Percentiles rank a stretch among this genome's conserved stretches.
Conservation (phyloP, 1,140 invertebrate species). For the Drosophila eugracilis region DNA sequence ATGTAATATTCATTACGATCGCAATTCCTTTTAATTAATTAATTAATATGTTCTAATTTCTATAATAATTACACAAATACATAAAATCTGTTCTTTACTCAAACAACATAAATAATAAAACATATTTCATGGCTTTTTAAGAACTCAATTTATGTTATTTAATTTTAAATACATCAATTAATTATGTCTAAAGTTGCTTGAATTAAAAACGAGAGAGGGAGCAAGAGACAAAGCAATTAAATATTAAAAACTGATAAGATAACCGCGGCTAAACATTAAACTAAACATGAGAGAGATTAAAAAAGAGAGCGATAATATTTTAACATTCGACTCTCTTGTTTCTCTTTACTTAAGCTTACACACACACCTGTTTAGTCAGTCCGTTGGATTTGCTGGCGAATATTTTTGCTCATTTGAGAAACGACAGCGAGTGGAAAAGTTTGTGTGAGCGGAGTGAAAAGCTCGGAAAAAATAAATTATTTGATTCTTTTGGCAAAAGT, state of each 20-base stretch:
- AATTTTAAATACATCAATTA: background rate
- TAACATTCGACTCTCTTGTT: too few relatives aligned
- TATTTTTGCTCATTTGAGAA: slow-evolving; percentile 33
- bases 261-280: slow-evolving; percentile 44
- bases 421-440: slow-evolving; percentile 26
- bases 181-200: slow-evolving; percentile 20
- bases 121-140: too few relatives aligned
- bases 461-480: background rate
- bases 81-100: too few relatives aligned
- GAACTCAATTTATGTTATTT: too few relatives aligned
- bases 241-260: slow-evolving; percentile 59
- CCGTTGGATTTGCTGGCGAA: slow-evolving; percentile 7
- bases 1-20: background rate
- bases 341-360: slow-evolving; percentile 1
- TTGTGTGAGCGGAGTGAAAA: slow-evolving; percentile 23
- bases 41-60: too few relatives aligned
- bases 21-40: too few relatives aligned
- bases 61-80: too few relatives aligned
- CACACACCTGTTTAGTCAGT: slow-evolving; percentile 36
- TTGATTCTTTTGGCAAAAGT: slow-evolving; percentile 2
- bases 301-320: slow-evolving; percentile 8
- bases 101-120: too few relatives aligned
- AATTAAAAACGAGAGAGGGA: slow-evolving; percentile 15
- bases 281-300: slow-evolving; percentile 44
- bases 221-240: slow-evolving; percentile 12